Evolutionary conservation across 2,888 invertebrate genomes (phyloP).

Genomic region (Creontiades dilutus): DNA sequence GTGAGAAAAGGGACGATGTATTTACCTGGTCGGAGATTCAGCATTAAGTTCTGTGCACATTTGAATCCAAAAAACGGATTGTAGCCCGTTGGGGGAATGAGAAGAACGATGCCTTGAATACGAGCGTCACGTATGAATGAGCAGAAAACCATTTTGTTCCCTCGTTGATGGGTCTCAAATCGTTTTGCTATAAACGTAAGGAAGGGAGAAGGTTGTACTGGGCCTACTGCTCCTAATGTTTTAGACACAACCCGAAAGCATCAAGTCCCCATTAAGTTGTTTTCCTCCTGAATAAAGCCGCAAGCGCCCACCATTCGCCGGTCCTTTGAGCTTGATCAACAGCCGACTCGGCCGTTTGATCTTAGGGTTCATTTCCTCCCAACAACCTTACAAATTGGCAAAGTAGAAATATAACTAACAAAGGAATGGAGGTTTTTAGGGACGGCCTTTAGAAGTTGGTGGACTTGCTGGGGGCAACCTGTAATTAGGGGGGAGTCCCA

Average conservation of each 20-base stretch:
- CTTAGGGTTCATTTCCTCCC: constrained; percentile 32
- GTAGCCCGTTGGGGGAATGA: too few relatives aligned
- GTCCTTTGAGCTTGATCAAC: constrained; percentile 7
- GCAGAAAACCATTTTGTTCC: constrained; percentile 21
- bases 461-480: too few relatives aligned
- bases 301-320: neutral
- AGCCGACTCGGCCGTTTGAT: neutral
- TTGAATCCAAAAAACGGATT: too few relatives aligned
- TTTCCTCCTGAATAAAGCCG: constrained; percentile 29
- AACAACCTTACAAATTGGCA: neutral
- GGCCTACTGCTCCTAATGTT: constrained; percentile 32
- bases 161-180: neutral
- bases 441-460: neutral
- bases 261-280: constrained; percentile 23
- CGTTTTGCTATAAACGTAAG: constrained; percentile 3
- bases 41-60: too few relatives aligned
- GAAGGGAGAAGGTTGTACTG: neutral
- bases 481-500: too few relatives aligned
- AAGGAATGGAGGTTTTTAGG: neutral
- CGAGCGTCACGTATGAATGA: neutral
- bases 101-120: too few relatives aligned
- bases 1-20: too few relatives aligned
- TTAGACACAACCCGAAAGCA: neutral
- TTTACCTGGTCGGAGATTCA: too few relatives aligned
- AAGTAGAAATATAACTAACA: neutral